phyloP scores from a whole-genome alignment of 2,888 invertebrate genomes.

The Octodonta nipae region DNA sequence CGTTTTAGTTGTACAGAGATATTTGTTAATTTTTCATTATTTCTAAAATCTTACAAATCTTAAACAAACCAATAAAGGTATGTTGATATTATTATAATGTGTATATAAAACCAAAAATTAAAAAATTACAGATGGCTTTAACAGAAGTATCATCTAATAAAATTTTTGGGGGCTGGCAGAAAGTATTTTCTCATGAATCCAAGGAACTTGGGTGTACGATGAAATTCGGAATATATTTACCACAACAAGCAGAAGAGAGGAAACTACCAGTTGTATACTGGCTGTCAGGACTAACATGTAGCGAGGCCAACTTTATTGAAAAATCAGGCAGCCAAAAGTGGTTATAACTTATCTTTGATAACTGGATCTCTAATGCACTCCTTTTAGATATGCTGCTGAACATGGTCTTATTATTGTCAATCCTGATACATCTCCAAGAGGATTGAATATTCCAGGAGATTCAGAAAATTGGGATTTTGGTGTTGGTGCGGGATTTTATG shows the following conservation, averaged over 20 bases:
- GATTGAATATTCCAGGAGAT: slow-evolving; percentile 78
- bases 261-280: slow-evolving; percentile 76
- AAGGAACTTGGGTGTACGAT: slow-evolving; percentile 70
- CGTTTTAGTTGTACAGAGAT: no score
- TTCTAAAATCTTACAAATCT: no score
- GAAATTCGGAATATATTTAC: slow-evolving; percentile 86
- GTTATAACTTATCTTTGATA: no score
- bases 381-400: slow-evolving; percentile 72
- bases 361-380: no score
- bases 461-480: slow-evolving; percentile 91
- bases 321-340: slow-evolving; percentile 87
- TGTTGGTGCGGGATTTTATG: slow-evolving; percentile 86
- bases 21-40: no score
- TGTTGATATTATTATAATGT: no score
- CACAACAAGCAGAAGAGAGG: slow-evolving; percentile 56
- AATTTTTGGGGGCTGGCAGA: slow-evolving; percentile 73
- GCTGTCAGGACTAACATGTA: slow-evolving; percentile 85
- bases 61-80: background rate
- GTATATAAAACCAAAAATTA: no score
- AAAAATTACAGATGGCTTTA: slow-evolving; percentile 29
- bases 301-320: slow-evolving; percentile 87
- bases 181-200: slow-evolving; percentile 71
- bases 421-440: slow-evolving; percentile 93
- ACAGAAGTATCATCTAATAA: slow-evolving; percentile 54
- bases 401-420: slow-evolving; percentile 77